These are phyloP conservation scores for Tetheella fluctuosa DNA, from an alignment of 2,888 invertebrate genomes.

Conservation along the genomic window DNA sequence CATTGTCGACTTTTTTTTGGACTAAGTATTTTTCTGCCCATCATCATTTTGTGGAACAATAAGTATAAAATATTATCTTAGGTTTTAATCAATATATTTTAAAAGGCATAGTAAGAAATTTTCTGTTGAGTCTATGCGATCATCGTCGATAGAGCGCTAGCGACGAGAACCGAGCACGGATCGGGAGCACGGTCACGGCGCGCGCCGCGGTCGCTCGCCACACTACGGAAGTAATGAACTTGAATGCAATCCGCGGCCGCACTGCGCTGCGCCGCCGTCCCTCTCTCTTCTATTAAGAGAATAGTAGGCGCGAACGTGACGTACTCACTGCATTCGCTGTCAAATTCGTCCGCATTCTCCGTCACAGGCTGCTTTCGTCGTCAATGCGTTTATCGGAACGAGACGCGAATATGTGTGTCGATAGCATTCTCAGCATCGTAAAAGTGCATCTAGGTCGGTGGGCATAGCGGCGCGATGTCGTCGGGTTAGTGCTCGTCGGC, in stretches of 20 bases:
- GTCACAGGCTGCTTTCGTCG: conserved; percentile 83
- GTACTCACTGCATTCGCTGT: conserved; percentile 80
- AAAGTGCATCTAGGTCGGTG: conserved; percentile 84
- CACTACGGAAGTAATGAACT: conserved; percentile 85
- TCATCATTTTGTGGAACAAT: too few relatives aligned
- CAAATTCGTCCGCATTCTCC: conserved; percentile 82
- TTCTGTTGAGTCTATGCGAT: conserved; percentile 28
- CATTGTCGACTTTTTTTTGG: too few relatives aligned
- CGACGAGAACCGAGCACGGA: conserved; percentile 36
- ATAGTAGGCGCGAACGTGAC: conserved; percentile 76
- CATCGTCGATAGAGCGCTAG: conserved; percentile 46
- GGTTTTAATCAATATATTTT: background rate
- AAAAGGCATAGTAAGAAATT: background rate
- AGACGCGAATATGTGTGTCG: conserved; percentile 84
- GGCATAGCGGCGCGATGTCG: conserved; percentile 70
- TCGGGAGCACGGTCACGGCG: conserved; percentile 75
- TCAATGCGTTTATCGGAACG: conserved; percentile 84
- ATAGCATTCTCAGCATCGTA: conserved; percentile 80
- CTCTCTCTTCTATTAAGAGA: conserved; percentile 66
- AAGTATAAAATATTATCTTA: background rate
- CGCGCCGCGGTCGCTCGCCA: conserved; percentile 65
- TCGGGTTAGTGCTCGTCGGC: conserved; percentile 75
- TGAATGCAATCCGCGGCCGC: conserved; percentile 78
- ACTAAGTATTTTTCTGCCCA: too few relatives aligned
- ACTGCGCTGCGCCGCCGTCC: conserved; percentile 65